Evolutionary conservation across 2,888 invertebrate genomes (phyloP).

Genomic region (Trypoxylon attenuatum): DNA sequence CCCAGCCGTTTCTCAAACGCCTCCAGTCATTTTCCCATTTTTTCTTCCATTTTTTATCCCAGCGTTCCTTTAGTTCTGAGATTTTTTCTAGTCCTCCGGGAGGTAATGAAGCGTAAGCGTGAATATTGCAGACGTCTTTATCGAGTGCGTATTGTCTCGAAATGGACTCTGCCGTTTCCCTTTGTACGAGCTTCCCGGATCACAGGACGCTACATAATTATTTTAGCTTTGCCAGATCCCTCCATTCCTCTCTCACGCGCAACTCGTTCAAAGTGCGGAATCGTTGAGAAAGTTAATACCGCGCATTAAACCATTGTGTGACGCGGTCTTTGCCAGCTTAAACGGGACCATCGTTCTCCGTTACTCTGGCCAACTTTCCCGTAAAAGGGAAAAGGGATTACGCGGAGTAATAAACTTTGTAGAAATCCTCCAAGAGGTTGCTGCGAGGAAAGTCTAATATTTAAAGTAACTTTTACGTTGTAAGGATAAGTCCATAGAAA

Average conservation of each 20-base stretch:
- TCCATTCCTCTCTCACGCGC: background rate
- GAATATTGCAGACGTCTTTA: background rate
- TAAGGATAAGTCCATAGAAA: constrained; percentile 3
- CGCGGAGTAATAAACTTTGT: constrained; percentile 46
- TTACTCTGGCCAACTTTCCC: constrained; percentile 35
- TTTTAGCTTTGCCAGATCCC: constrained; percentile 8
- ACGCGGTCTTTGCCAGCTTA: constrained; percentile 38
- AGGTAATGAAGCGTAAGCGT: background rate
- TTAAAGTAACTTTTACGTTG: constrained; percentile 28
- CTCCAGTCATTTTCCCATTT: constrained; percentile 14
- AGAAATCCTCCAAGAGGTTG: constrained; percentile 13
- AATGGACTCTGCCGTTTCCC: background rate
- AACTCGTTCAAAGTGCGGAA: constrained; percentile 32
- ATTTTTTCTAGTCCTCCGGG: constrained; percentile 1
- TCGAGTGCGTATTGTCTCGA: background rate
- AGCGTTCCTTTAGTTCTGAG: background rate
- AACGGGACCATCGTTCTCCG: constrained; percentile 41
- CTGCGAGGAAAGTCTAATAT: constrained; percentile 28
- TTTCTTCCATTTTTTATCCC: background rate
- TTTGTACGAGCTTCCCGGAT: background rate
- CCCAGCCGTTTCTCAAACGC: constrained; percentile 10
- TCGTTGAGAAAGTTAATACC: constrained; percentile 45
- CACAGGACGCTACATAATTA: constrained; percentile 10
- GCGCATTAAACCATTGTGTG: constrained; percentile 36
- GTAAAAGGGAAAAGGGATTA: constrained; percentile 50